Evolutionary conservation across 2,113 vertebrate species (phyloP), one percentile per base, ranked within the genome.

Genomic region (Cebus imitator): DNA sequence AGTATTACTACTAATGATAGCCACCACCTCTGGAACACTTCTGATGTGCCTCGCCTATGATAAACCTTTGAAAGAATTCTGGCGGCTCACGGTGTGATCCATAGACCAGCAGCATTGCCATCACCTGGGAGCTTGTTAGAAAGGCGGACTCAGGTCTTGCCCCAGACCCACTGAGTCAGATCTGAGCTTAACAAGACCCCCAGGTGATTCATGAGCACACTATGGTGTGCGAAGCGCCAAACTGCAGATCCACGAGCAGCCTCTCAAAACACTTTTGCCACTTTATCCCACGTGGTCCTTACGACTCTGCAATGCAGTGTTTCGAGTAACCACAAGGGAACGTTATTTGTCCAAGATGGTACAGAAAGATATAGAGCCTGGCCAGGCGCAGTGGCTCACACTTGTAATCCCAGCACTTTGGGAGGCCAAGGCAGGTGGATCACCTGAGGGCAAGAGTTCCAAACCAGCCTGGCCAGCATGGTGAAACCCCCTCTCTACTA

Each of bases 161-260:
- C 43, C 43, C n/a, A 32, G 40, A 32, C 48, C 72, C 2, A 5
- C 16, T 2, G 43, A n/a, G 18, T 16, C 40, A 4, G 61, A 20
- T 35, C 61, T 58, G 52, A 68, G 20, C 11, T 55, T 57, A 61
- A 45, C 10, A 9, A 83, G 70, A 75, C 1, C 80, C 58, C 32
- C 8, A 16, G 40, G 35, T 25, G 30, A 52, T 30, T 5, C 3
- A 0, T 1, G 11, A 9, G 11, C 55, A n/a, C 45, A 50, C 35
- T 8, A 0, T 18, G 17, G 13, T 0, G 16, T 30, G 32, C 13
- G 21, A 27, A 64, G 30, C 20, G 5, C 52, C 64, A 1, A 6
- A 18, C 7, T 3, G 21, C 8, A 9, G 43, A 27, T 52, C 43
- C 30, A 11, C 11, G 32, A 50, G 14, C 2, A 2, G 14, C 32